A percentile compares a stretch with the other conserved stretches of the same genome.
Conservation (phyloP, 2,113 vertebrate species). For the Catagonus wagneri region DNA sequence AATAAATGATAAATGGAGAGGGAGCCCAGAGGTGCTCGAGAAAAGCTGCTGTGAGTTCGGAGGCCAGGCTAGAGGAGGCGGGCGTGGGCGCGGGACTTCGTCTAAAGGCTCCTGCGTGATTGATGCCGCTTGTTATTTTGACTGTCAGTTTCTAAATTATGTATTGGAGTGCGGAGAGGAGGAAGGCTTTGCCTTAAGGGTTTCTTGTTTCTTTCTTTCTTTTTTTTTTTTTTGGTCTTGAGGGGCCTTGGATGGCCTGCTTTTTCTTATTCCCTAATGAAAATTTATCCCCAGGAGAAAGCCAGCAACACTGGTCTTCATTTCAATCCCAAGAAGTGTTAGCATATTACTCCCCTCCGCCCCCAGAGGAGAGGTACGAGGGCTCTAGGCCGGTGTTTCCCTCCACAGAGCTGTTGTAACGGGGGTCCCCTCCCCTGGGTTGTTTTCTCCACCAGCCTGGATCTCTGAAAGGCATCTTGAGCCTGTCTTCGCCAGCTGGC, state of each 20-base stretch:
- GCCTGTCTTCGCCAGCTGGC: background rate
- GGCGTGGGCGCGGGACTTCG: background rate
- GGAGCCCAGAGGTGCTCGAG: background rate
- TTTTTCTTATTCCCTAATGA: constrained; percentile 62
- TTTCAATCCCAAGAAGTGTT: constrained; percentile 34
- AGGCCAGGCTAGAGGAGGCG: background rate
- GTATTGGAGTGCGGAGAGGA: background rate
- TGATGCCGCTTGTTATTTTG: constrained; percentile 66
- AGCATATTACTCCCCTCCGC: background rate
- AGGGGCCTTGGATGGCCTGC: background rate
- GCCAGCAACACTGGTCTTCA: background rate
- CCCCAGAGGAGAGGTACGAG: background rate
- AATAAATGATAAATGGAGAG: constrained; percentile 72
- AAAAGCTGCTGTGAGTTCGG: background rate
- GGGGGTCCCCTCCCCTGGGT: fast-evolving
- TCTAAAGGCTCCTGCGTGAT: constrained; percentile 38
- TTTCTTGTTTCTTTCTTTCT: background rate
- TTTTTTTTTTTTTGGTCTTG: constrained; percentile 5
- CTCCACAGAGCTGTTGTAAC: background rate
- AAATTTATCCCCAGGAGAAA: constrained; percentile 68
- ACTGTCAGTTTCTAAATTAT: constrained; percentile 60
- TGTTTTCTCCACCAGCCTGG: background rate
- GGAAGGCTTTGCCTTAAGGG: background rate
- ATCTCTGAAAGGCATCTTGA: background rate
- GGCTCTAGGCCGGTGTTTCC: background rate